Conservation (phyloP, 2,888 invertebrate species). For the Aspidiotus destructor region DNA sequence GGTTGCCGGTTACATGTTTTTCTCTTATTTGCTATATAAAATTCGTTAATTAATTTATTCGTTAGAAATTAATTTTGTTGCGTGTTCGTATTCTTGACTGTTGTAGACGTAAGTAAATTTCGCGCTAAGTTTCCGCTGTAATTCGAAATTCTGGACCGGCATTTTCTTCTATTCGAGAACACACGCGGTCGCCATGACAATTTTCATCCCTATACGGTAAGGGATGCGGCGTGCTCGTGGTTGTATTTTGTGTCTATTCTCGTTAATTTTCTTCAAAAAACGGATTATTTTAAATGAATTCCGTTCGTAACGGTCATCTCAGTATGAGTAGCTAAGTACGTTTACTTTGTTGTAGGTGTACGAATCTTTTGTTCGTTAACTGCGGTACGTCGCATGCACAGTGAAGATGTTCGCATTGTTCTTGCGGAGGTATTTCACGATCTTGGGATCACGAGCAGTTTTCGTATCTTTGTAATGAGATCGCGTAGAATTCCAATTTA, state of each 20-base stretch:
- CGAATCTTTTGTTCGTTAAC: neutral
- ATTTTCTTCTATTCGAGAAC: constrained; percentile 4
- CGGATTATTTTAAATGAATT: no score
- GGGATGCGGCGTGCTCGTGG: constrained; percentile 18
- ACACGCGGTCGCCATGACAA: constrained; percentile 30
- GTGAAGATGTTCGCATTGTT: neutral
- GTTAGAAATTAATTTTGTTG: no score
- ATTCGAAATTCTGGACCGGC: neutral
- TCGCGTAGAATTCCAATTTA: no score
- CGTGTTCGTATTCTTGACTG: no score
- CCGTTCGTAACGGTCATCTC: no score
- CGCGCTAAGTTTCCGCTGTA: neutral
- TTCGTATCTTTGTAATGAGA: no score
- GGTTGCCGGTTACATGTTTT: neutral
- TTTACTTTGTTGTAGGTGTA: neutral
- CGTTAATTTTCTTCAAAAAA: no score
- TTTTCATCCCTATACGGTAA: constrained; percentile 20
- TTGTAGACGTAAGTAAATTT: neutral
- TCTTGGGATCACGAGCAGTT: no score
- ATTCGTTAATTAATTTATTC: neutral
- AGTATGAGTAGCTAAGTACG: neutral
- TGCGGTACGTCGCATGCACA: neutral
- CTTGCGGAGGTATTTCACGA: no score
- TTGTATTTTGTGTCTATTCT: no score
- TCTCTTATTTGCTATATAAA: neutral